These are phyloP conservation scores for Antechinus flavipes DNA, from an alignment of 2,113 vertebrate genomes.

Conservation along the genomic window DNA sequence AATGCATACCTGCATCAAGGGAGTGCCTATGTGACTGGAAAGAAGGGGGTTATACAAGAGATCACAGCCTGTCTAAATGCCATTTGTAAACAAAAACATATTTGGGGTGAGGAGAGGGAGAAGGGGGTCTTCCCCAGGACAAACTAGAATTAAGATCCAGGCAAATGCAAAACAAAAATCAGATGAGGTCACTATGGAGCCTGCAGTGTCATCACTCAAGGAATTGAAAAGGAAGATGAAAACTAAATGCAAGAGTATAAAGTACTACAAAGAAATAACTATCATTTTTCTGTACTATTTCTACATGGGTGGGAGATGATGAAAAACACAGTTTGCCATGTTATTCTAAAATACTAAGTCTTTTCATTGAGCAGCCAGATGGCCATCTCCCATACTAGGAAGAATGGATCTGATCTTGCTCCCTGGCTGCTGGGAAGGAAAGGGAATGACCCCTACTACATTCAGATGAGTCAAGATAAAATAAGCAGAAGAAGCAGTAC, in stretches of 20 bases:
- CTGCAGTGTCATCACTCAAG: background rate
- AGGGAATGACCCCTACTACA: background rate
- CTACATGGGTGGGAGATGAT: background rate
- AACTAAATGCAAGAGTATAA: background rate
- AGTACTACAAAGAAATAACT: background rate
- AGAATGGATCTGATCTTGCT: background rate
- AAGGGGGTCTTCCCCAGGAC: background rate
- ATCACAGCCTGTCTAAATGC: background rate
- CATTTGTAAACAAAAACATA: background rate
- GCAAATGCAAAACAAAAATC: background rate
- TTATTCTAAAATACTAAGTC: background rate
- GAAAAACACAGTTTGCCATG: background rate
- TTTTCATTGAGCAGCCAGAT: background rate
- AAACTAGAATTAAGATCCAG: background rate
- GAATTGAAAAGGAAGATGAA: background rate
- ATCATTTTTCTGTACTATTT: background rate
- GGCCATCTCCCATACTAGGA: background rate
- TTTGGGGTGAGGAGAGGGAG: background rate
- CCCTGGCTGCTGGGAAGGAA: background rate
- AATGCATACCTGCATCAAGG: rapidly evolving
- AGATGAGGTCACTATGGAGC: background rate
- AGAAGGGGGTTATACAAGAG: background rate
- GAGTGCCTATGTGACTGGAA: background rate
- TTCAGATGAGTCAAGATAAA: background rate
- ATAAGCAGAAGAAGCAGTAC: background rate